A percentile compares a stretch with the other conserved stretches of the same genome.
These are phyloP conservation scores for Eupithecia insigniata DNA, from an alignment of 2,888 invertebrate genomes.

Conservation along the genomic window DNA sequence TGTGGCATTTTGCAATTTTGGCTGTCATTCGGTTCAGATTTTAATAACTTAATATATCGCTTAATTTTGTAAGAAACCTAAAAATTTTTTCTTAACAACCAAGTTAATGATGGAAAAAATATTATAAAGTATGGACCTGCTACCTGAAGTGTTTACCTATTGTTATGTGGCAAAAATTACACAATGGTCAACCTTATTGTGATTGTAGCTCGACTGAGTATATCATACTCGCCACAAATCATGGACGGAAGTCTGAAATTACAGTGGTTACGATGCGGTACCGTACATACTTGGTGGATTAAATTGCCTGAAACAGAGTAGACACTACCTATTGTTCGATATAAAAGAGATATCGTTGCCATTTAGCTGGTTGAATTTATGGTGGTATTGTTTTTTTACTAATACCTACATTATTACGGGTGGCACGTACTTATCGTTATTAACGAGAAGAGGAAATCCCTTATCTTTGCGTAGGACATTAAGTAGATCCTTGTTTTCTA, in stretches of 20 bases:
- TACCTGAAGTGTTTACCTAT: not conserved
- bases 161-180: not conserved
- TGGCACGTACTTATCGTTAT: not conserved
- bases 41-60: not conserved
- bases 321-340: constrained; percentile 2
- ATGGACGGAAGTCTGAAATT: constrained; percentile 54
- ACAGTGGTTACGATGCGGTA: constrained; percentile 38
- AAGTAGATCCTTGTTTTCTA: not conserved
- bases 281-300: constrained; percentile 17
- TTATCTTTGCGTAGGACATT: not conserved
- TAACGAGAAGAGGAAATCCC: not conserved
- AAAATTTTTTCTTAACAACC: not conserved
- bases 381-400: not conserved
- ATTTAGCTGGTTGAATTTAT: not conserved
- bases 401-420: not conserved
- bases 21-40: not conserved
- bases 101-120: not conserved
- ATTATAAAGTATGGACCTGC: not conserved
- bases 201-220: not conserved
- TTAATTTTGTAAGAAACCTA: not conserved
- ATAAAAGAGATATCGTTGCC: not conserved
- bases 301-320: constrained; percentile 13
- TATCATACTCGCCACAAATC: not conserved
- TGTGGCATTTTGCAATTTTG: not conserved
- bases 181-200: not conserved